Evolutionary conservation across 2,888 invertebrate genomes (phyloP).

Genomic region (Pachycephus smyrnensis): DNA sequence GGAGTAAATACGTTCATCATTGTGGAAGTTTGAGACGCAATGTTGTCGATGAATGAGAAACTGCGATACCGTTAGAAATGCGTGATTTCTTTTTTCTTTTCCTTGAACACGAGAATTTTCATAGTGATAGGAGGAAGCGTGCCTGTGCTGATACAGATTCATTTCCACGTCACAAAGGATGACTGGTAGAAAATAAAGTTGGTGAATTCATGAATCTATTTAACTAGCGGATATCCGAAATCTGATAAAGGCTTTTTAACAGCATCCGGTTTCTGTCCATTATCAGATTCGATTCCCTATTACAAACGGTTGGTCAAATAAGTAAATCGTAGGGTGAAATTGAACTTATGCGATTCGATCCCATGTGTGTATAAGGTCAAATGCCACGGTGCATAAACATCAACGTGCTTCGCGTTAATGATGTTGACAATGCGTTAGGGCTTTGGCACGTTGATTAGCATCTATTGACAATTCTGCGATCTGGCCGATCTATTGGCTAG

Average conservation of each 20-base stretch:
- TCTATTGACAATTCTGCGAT: not conserved
- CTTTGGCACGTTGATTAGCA: not conserved
- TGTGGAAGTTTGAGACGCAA: not conserved
- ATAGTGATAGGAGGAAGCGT: not conserved
- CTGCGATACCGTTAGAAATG: not conserved
- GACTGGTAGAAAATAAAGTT: not conserved
- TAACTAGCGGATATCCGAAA: not conserved
- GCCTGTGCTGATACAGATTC: not conserved
- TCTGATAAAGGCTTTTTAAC: not conserved
- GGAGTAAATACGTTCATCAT: not conserved
- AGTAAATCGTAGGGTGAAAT: not conserved
- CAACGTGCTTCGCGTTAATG: not conserved
- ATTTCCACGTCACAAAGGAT: not conserved
- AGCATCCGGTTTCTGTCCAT: not conserved
- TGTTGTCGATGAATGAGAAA: not conserved
- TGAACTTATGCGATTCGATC: not conserved
- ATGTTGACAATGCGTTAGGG: not conserved
- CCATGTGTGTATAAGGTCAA: not conserved
- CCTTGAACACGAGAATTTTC: not conserved
- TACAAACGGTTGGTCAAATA: not conserved
- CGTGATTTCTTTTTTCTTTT: not conserved
- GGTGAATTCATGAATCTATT: not conserved
- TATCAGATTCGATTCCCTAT: not conserved
- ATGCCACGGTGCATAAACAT: not conserved
- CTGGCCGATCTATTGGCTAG: not conserved